Base-by-base conservation (phyloP, 23 tunicate species). In the Styela clava region DNA sequence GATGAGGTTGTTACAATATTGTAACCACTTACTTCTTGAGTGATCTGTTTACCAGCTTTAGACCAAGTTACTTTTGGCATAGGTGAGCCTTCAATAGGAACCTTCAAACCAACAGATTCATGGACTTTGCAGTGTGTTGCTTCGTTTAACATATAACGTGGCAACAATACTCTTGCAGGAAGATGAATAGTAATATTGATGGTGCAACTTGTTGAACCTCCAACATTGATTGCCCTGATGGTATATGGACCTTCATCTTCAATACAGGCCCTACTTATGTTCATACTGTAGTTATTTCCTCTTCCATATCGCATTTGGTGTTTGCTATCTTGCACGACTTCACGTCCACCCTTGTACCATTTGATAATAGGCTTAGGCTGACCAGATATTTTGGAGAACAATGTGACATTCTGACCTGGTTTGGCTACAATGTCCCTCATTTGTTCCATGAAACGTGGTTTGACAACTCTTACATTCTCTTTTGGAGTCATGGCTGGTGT, bases 351-450 rank as follows among this genome's bases (percentile, higher is more conserved):
- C 68, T 83, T 79, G 76, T 95, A 95, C 99, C 99, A 95, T 77
- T 95, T 95, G 26, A 95, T 74, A 31, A 95, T 85, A 1, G 99
- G 99, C 52, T 95, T 95, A 16, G 99, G 99, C 31, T 90, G 88
- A 21, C 99, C 99, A 26, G 88, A 64, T 3, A 95, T 56, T 82
- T 95, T 95, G 68, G 86, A 83, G 56, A 83, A 86, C 32, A 95
- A 74, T 2, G 92, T 86, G 62, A 88, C 89, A 26, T 87, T 95
- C 36, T 90, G 87, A 68, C 79, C 77, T 16, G 96, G 92, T 64
- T 95, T 95, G 18, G 92, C 87, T 1, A 95, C 99, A 31, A 86
- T 26, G 33, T 95, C 94, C 2, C 94, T 86, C 27, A 95, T 73
- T 32, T 61, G 61, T 44, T 95, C 96, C 33, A 89, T 95, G 68